phyloP scores from a whole-genome alignment of 2,113 vertebrate species.

The Telmatochromis sp. region DNA sequence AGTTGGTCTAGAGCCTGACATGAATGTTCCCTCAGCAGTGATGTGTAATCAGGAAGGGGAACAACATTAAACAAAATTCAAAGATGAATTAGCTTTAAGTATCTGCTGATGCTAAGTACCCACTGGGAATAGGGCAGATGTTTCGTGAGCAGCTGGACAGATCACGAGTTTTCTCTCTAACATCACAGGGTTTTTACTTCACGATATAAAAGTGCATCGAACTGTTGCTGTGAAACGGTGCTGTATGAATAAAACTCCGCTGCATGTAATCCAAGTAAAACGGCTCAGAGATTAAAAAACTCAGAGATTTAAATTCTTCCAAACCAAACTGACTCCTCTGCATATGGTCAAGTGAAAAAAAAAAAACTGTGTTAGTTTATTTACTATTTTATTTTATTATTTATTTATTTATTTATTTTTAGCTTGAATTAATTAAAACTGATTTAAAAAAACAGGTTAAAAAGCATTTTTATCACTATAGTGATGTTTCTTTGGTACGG shows the following conservation, averaged over 20 bases:
- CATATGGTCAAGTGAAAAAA: neutral
- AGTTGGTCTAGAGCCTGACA: neutral
- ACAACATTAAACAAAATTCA: neutral
- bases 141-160: rapidly evolving
- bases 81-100: neutral
- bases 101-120: neutral
- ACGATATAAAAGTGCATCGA: rapidly evolving
- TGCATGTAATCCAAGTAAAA: neutral
- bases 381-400: rapidly evolving
- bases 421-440: neutral
- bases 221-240: neutral
- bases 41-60: neutral
- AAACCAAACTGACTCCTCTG: neutral
- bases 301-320: neutral
- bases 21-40: neutral
- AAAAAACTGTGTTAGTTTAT: neutral
- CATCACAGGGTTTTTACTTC: neutral
- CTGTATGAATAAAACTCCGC: neutral
- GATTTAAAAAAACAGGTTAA: rapidly evolving
- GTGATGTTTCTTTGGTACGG: neutral
- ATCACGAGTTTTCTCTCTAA: neutral
- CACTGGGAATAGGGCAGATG: neutral
- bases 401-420: neutral
- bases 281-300: rapidly evolving
- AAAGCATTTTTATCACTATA: neutral